A percentile compares a stretch with the other conserved stretches of the same genome.
Conservation (phyloP, 2,113 vertebrate species). For the Alces alces region DNA sequence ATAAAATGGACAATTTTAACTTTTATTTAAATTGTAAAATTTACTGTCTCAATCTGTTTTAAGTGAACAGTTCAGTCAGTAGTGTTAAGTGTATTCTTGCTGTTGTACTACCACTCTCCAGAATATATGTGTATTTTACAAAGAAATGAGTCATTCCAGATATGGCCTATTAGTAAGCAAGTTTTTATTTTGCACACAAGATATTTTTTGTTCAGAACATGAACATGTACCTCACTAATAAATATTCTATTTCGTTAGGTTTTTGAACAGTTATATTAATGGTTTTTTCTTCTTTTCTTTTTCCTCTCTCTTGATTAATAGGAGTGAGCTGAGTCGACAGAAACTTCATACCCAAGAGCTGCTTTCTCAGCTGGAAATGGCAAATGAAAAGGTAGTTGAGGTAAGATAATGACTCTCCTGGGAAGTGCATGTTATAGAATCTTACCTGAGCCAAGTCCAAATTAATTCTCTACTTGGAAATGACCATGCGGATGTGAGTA, state of each 20-base stretch:
- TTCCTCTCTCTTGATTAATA: slow-evolving; percentile 69
- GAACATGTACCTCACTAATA: slow-evolving; percentile 2
- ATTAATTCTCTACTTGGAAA: slow-evolving; percentile 44
- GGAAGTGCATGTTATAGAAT: not conserved
- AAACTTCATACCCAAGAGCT: slow-evolving; percentile 89
- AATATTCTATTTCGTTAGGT: slow-evolving; percentile 20
- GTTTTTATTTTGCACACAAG: not conserved
- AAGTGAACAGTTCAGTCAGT: not conserved
- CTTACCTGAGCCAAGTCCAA: slow-evolving; percentile 43
- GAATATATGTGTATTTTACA: not conserved
- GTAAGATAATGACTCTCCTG: slow-evolving; percentile 76
- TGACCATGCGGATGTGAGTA: not conserved
- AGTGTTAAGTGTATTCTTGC: not conserved
- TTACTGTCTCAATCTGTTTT: not conserved
- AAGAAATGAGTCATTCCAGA: not conserved
- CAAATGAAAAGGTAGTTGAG: slow-evolving; percentile 86
- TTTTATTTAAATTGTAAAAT: not conserved
- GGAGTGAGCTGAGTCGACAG: slow-evolving; percentile 89
- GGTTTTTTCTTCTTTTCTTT: not conserved
- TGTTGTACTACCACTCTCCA: not conserved
- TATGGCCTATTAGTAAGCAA: not conserved
- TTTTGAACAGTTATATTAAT: slow-evolving; percentile 44
- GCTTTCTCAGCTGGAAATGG: slow-evolving; percentile 85
- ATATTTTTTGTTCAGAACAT: slow-evolving; percentile 3
- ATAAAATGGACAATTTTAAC: not conserved